phyloP scores from a whole-genome alignment of 2,113 vertebrate genomes.

The Rhombomys opimus region DNA sequence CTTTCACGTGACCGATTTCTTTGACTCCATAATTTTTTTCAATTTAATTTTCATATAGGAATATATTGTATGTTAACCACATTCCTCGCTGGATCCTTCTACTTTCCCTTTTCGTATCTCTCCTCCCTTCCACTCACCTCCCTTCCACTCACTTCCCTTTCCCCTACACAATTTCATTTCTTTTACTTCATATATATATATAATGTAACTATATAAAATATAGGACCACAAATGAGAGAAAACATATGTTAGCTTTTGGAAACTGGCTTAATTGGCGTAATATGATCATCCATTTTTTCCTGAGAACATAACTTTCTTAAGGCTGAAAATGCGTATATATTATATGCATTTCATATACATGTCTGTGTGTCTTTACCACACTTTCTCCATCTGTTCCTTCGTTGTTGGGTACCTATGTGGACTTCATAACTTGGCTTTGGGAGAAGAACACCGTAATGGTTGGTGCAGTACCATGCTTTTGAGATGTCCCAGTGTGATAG shows the following conservation, averaged over 20 bases:
- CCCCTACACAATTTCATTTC: neutral
- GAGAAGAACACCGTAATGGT: too few relatives aligned
- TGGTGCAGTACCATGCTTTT: neutral
- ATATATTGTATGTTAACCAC: neutral
- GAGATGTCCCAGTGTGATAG: neutral
- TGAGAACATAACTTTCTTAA: neutral
- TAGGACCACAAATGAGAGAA: neutral
- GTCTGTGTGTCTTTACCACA: neutral
- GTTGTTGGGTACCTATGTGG: neutral
- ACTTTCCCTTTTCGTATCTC: neutral
- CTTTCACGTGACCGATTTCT: neutral
- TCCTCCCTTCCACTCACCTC: neutral
- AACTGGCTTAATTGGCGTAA: neutral
- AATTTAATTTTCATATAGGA: neutral
- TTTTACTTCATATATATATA: neutral
- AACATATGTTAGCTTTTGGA: neutral
- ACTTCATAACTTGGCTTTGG: neutral
- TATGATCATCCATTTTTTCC: neutral
- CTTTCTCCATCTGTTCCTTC: neutral
- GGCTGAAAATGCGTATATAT: neutral
- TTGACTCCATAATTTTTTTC: neutral
- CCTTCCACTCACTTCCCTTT: neutral
- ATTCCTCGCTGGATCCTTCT: neutral
- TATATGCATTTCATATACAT: too few relatives aligned
- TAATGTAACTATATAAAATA: neutral